These are phyloP conservation scores for Chaetodon auriga DNA, from an alignment of 2,113 vertebrate species.

Conservation along the genomic window DNA sequence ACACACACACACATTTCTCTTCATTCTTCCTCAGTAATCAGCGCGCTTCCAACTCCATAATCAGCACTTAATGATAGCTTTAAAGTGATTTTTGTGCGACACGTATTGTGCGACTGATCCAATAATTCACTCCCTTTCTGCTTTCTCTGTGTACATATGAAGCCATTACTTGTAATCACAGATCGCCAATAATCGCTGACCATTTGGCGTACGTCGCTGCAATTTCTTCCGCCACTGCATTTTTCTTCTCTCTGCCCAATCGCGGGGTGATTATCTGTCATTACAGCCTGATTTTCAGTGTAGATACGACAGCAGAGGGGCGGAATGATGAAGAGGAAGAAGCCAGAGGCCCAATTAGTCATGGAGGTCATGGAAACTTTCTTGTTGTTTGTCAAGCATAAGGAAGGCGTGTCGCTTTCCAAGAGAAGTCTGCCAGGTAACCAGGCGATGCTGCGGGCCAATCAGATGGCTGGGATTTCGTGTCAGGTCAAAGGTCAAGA, in stretches of 20 bases:
- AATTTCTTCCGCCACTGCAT: conserved; percentile 45
- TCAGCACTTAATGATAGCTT: conserved; percentile 44
- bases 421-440: conserved; percentile 9
- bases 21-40: conserved; percentile 43
- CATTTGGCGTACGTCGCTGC: background rate
- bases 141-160: conserved; percentile 36
- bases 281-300: conserved; percentile 40
- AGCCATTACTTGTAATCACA: conserved; percentile 62
- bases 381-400: conserved; percentile 33
- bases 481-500: conserved; percentile 14
- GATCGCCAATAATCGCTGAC: conserved; percentile 60
- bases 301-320: conserved; percentile 14
- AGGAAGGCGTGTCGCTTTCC: background rate
- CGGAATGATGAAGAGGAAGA: conserved; percentile 5
- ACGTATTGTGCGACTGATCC: conserved; percentile 3
- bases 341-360: conserved; percentile 26
- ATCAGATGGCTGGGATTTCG: background rate
- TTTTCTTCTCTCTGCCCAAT: conserved; percentile 40
- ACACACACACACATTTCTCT: conserved; percentile 18
- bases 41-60: conserved; percentile 27
- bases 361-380: conserved; percentile 49
- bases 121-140: background rate
- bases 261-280: conserved; percentile 57
- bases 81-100: conserved; percentile 18
- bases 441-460: background rate